phyloP scores from a whole-genome alignment of 2,113 vertebrate species.

The Alosa alosa region DNA sequence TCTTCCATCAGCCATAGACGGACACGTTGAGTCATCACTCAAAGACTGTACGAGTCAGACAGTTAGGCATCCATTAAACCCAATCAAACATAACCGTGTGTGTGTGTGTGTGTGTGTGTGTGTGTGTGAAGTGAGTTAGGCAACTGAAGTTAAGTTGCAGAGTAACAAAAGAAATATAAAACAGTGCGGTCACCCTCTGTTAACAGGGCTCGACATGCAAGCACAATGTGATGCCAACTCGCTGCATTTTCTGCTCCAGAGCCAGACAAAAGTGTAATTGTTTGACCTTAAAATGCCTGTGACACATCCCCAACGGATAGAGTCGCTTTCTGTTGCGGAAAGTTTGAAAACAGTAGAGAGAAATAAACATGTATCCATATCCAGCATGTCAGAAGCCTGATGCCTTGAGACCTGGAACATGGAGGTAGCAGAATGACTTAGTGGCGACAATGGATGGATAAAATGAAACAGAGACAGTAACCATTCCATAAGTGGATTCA shows the following conservation, averaged over 20 bases:
- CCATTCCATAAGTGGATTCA: slow-evolving; percentile 25
- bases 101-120: not conserved
- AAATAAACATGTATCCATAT: slow-evolving; percentile 10
- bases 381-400: not conserved
- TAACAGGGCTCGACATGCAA: not conserved
- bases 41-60: not conserved
- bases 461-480: too few species aligned
- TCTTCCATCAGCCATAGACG: not conserved
- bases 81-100: slow-evolving; percentile 9
- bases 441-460: too few species aligned
- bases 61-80: slow-evolving; percentile 32
- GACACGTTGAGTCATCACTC: not conserved
- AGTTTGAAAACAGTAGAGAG: not conserved
- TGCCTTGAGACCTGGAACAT: not conserved
- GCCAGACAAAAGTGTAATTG: slow-evolving; percentile 52
- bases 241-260: not conserved
- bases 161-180: not conserved
- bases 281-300: slow-evolving; percentile 42
- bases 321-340: not conserved
- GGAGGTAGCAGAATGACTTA: slow-evolving; percentile 31
- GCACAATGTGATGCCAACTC: not conserved
- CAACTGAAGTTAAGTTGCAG: not conserved
- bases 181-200: not conserved
- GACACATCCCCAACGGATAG: slow-evolving; percentile 25
- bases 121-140: not conserved